Evolutionary conservation across 2,113 vertebrate genomes (phyloP).

Genomic region (Corythoichthys haematopterus): DNA sequence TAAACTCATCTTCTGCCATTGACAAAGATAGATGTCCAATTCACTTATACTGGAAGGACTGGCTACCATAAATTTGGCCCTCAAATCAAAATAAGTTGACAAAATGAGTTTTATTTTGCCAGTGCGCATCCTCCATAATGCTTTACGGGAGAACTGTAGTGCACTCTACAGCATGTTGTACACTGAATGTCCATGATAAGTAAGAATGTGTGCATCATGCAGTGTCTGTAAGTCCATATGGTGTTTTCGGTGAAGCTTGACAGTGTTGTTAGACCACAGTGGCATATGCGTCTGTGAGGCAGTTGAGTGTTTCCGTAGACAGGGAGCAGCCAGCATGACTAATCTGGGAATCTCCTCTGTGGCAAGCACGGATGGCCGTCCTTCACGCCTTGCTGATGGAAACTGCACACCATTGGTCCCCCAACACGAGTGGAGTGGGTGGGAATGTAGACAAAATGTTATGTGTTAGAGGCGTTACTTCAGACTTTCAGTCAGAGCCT

Average conservation of each 20-base stretch:
- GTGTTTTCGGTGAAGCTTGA: not conserved
- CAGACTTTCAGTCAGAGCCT: not conserved
- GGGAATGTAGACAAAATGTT: slow-evolving; percentile 6
- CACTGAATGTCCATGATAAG: not conserved
- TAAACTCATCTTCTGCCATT: no score
- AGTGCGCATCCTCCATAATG: not conserved
- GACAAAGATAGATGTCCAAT: no score
- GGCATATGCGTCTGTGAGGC: slow-evolving; percentile 37
- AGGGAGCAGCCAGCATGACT: slow-evolving; percentile 51
- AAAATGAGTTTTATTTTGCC: not conserved
- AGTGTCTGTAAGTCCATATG: not conserved
- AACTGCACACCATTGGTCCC: slow-evolving; percentile 18
- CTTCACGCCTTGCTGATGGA: slow-evolving; percentile 58
- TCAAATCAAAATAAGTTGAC: no score
- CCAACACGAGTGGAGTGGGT: not conserved
- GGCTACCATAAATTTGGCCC: no score
- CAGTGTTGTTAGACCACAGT: slow-evolving; percentile 36
- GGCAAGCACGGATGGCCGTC: slow-evolving; percentile 46
- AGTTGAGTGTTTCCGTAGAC: slow-evolving; percentile 36
- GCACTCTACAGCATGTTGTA: not conserved
- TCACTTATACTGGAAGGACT: no score
- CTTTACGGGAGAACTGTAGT: not conserved
- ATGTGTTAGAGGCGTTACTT: not conserved
- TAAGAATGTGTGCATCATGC: not conserved
- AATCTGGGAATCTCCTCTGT: slow-evolving; percentile 68